phyloP scores from a whole-genome alignment of 2,797 vertebrate species.

The Myotis myotis region DNA sequence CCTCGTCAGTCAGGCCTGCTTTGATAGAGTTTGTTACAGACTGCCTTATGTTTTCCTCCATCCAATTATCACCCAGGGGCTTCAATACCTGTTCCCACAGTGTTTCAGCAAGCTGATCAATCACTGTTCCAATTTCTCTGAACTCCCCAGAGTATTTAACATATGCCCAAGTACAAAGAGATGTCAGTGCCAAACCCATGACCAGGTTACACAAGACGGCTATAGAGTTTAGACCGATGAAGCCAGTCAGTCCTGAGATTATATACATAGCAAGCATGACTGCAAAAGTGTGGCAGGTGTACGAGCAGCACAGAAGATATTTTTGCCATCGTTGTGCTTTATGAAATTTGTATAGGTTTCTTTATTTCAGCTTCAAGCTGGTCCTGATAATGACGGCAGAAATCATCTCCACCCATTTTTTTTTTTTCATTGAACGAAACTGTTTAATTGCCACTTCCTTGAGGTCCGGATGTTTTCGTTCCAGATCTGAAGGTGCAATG shows the following conservation, averaged over 20 bases:
- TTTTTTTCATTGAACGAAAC: conserved; percentile 96
- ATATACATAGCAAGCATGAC: conserved; percentile 98
- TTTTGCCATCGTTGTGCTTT: conserved; percentile 99
- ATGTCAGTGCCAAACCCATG: conserved; percentile 93
- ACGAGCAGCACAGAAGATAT: conserved; percentile 98
- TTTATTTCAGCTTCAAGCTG: conserved; percentile 95
- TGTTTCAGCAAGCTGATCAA: conserved; percentile 95
- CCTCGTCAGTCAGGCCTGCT: conserved; percentile 95
- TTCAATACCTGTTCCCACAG: conserved; percentile 99
- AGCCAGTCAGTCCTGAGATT: conserved; percentile 94
- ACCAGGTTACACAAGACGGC: conserved; percentile 93
- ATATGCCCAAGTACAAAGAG: conserved; percentile 96
- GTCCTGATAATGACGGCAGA: conserved; percentile 94
- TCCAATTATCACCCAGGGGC: conserved; percentile 96
- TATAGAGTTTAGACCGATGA: conserved; percentile 93
- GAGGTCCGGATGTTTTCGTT: conserved; percentile 92
- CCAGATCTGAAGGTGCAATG: conserved; percentile 94
- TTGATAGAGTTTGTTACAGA: conserved; percentile 98
- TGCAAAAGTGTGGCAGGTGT: conserved; percentile 97
- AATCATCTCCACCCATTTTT: conserved; percentile 99
- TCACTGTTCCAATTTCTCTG: conserved; percentile 94
- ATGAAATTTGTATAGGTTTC: conserved; percentile 93
- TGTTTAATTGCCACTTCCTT: conserved; percentile 88
- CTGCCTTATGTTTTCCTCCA: conserved; percentile 97
- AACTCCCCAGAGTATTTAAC: conserved; percentile 99